Evolutionary conservation across 1,140 invertebrate species (phyloP).

Genomic region (Parapsyche elsis): DNA sequence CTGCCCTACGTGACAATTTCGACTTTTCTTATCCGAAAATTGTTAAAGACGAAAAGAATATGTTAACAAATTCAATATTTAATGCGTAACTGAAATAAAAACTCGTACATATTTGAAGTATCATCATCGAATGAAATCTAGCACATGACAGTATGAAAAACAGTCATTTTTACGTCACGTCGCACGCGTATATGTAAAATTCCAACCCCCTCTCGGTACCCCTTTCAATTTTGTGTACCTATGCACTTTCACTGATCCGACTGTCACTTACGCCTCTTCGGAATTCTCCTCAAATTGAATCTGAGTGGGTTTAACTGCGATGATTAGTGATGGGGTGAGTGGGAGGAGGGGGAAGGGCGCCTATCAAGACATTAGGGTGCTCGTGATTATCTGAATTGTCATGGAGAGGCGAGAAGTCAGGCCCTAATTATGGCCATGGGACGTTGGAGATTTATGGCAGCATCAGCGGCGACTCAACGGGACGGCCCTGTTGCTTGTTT

Average conservation of each 20-base stretch:
- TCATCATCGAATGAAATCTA: no score
- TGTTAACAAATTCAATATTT: no score
- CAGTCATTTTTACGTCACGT: no score
- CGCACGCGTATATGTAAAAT: no score
- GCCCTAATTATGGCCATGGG: slow-evolving; percentile 20
- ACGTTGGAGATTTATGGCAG: slow-evolving; percentile 42
- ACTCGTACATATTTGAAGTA: no score
- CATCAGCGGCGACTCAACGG: slow-evolving; percentile 47
- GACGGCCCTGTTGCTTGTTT: slow-evolving; percentile 53
- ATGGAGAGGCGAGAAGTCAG: slow-evolving; percentile 1
- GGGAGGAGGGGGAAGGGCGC: background rate
- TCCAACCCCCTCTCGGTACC: no score
- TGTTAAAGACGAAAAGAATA: background rate
- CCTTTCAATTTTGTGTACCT: no score
- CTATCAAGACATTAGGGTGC: slow-evolving; percentile 18
- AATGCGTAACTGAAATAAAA: no score
- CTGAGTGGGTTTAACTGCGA: background rate
- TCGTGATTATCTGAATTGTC: slow-evolving; percentile 18
- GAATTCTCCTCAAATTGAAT: background rate
- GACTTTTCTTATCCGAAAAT: slow-evolving; percentile 13
- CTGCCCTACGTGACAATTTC: background rate
- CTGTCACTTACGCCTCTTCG: no score
- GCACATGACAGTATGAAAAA: no score
- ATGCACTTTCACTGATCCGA: no score
- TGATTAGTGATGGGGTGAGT: no score